Evolutionary conservation across 2,888 invertebrate genomes (phyloP).

Genomic region (Agrochola litura): DNA sequence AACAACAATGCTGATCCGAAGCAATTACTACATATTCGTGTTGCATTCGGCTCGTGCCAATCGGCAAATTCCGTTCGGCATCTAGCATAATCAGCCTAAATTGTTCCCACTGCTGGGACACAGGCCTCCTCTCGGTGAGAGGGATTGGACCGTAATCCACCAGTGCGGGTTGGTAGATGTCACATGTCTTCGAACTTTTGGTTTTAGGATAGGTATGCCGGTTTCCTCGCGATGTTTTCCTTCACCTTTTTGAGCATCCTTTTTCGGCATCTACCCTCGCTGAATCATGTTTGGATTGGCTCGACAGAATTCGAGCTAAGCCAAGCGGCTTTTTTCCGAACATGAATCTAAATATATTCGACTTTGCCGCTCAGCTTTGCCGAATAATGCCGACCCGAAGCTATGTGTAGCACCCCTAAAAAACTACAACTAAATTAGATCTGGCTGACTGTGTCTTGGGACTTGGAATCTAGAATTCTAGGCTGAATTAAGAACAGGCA

Average conservation of each 20-base stretch:
- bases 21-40: background rate
- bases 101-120: too few species aligned
- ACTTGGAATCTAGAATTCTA: slow-evolving; percentile 25
- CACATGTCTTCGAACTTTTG: too few species aligned
- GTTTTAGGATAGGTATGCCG: too few species aligned
- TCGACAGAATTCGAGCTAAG: background rate
- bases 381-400: background rate
- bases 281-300: background rate
- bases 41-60: background rate
- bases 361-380: background rate
- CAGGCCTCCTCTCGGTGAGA: too few species aligned
- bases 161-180: too few species aligned
- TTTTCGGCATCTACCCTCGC: too few species aligned
- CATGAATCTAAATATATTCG: background rate
- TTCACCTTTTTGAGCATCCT: too few species aligned
- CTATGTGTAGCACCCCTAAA: background rate
- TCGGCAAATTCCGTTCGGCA: background rate
- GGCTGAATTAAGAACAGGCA: slow-evolving; percentile 23
- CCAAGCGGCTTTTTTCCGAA: background rate
- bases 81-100: too few species aligned
- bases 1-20: background rate
- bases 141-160: too few species aligned
- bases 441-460: slow-evolving; percentile 29
- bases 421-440: slow-evolving; percentile 39
- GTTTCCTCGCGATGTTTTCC: too few species aligned